Evolutionary conservation across 2,888 invertebrate species (phyloP).

Genomic region (Aphrophora alni): DNA sequence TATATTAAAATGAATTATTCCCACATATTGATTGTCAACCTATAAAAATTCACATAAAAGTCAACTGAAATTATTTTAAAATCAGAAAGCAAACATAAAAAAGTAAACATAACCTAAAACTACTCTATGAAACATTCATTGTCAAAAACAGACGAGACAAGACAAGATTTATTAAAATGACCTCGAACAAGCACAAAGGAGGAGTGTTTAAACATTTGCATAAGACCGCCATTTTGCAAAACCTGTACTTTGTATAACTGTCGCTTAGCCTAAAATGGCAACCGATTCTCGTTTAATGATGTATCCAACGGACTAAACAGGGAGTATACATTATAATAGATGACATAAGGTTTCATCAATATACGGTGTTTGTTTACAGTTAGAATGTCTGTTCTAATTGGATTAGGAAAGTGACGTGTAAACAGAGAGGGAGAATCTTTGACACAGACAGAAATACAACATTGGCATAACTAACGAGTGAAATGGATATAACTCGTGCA

Average conservation of each 20-base stretch:
- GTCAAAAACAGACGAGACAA: neutral
- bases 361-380: neutral
- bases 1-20: too few relatives aligned
- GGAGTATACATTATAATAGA: neutral
- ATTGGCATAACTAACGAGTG: neutral
- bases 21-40: too few relatives aligned
- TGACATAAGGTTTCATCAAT: neutral
- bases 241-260: neutral
- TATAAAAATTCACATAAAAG: too few relatives aligned
- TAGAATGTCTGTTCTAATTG: neutral
- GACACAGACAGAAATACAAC: neutral
- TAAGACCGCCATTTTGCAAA: neutral
- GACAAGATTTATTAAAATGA: neutral
- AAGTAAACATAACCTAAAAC: neutral
- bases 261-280: constrained; percentile 9
- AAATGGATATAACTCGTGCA: neutral
- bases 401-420: neutral
- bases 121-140: neutral
- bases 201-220: neutral
- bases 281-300: neutral
- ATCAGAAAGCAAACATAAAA: neutral
- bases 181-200: neutral
- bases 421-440: neutral
- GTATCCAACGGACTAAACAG: neutral
- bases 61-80: too few relatives aligned